These are phyloP conservation scores for Willisornis vidua DNA, from an alignment of 2,113 vertebrate species.

Conservation along the genomic window DNA sequence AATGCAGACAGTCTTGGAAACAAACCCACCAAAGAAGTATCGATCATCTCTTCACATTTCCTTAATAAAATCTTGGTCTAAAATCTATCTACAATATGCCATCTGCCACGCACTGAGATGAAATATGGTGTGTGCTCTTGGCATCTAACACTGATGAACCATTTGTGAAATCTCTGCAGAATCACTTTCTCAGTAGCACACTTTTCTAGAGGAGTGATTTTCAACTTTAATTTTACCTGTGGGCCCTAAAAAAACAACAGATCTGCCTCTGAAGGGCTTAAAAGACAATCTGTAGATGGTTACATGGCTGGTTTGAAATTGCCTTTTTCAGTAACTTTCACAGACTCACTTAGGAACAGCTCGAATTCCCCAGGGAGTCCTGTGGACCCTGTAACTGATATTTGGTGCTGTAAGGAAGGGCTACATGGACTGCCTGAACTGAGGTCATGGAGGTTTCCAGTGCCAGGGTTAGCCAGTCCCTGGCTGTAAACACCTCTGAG, in stretches of 20 bases:
- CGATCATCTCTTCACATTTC: constrained; percentile 7
- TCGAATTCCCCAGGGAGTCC: neutral
- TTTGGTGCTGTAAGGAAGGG: neutral
- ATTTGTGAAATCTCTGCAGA: constrained; percentile 30
- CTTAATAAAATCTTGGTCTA: constrained; percentile 50
- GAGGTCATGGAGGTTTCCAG: neutral
- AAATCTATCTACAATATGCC: constrained; percentile 7
- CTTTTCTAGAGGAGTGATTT: neutral
- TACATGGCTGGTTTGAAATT: neutral
- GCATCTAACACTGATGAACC: constrained; percentile 11
- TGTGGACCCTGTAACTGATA: neutral
- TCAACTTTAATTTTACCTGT: constrained; percentile 1
- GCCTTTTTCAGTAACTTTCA: neutral
- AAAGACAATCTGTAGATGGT: neutral
- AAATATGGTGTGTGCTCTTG: constrained; percentile 24
- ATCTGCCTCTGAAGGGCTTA: neutral
- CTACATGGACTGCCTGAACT: neutral
- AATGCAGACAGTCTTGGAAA: constrained; percentile 13
- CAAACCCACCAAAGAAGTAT: constrained; percentile 31
- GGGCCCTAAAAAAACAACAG: neutral
- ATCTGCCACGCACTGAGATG: constrained; percentile 38
- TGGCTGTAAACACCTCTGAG: neutral
- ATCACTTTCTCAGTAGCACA: neutral
- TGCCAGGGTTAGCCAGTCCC: neutral
- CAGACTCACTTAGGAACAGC: neutral